Evolutionary conservation across 2,113 vertebrate species (phyloP).

Genomic region (Aramus guarauna): DNA sequence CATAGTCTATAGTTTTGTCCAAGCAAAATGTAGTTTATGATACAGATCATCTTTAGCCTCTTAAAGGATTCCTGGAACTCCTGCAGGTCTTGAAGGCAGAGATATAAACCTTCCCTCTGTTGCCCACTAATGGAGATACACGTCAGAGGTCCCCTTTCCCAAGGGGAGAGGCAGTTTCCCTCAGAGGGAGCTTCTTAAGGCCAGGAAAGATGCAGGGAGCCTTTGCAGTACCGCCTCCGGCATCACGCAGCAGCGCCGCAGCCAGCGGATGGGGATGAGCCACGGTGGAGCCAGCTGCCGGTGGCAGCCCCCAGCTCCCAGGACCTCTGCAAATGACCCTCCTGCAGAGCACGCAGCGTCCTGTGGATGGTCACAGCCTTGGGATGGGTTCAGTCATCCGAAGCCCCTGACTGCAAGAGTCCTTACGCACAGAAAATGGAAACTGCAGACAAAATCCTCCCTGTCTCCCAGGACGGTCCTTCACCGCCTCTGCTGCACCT

Average conservation of each 20-base stretch:
- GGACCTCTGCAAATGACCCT: background rate
- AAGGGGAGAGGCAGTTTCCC: background rate
- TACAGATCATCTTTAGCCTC: background rate
- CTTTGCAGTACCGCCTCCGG: background rate
- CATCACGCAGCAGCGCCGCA: accelerated
- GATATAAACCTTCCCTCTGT: background rate
- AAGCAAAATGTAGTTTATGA: background rate
- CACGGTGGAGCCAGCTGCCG: background rate
- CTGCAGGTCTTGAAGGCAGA: background rate
- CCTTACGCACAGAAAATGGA: background rate
- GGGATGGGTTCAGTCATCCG: background rate
- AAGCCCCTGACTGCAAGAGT: background rate
- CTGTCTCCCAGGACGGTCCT: background rate
- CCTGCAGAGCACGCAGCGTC: accelerated
- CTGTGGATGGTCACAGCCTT: background rate
- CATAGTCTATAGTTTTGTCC: background rate
- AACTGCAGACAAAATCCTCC: background rate
- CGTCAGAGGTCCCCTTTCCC: background rate
- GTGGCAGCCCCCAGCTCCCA: background rate
- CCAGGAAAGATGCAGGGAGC: background rate
- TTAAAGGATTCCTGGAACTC: background rate
- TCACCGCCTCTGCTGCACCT: background rate
- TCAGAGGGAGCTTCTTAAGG: background rate
- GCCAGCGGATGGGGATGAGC: background rate
- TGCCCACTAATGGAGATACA: background rate